A percentile compares a stretch with the other conserved stretches of the same genome.
phyloP scores from a whole-genome alignment of 1,140 invertebrate genomes.

The Drosophila arizonae region DNA sequence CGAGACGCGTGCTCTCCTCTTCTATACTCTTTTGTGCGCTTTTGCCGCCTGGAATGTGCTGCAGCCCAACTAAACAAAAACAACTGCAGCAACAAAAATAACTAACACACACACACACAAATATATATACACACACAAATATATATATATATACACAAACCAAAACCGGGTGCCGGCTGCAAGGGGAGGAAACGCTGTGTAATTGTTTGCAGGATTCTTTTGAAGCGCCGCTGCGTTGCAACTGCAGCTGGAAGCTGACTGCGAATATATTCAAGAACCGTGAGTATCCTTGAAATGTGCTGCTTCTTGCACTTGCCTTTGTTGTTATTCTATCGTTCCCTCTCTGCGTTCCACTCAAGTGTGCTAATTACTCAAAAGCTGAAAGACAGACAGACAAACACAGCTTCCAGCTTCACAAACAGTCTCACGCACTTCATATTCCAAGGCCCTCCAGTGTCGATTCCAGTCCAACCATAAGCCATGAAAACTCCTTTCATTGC shows the following conservation, averaged over 20 bases:
- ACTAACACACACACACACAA: slow-evolving; percentile 40
- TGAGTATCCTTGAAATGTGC: slow-evolving; percentile 65
- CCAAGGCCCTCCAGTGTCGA: slow-evolving; percentile 67
- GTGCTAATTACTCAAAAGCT: slow-evolving; percentile 62
- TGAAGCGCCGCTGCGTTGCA: slow-evolving; percentile 27
- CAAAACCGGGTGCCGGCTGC: slow-evolving; percentile 43
- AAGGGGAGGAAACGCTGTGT: slow-evolving; percentile 70
- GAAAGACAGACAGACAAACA: slow-evolving; percentile 33
- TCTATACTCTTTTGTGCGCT: slow-evolving; percentile 56
- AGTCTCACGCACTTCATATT: slow-evolving; percentile 25
- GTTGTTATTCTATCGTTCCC: slow-evolving; percentile 11
- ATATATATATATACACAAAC: slow-evolving; percentile 36
- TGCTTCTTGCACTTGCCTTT: slow-evolving; percentile 23
- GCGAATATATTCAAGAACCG: slow-evolving; percentile 50
- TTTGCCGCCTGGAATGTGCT: slow-evolving; percentile 54
- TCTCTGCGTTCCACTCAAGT: slow-evolving; percentile 41
- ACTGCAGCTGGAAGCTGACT: slow-evolving; percentile 28
- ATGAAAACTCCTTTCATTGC: slow-evolving; percentile 72
- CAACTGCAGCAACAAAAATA: slow-evolving; percentile 41
- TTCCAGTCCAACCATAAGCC: slow-evolving; percentile 55
- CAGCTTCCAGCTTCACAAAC: slow-evolving; percentile 47
- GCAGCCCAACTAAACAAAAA: slow-evolving; percentile 35
- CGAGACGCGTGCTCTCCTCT: slow-evolving; percentile 31
- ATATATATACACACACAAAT: slow-evolving; percentile 19
- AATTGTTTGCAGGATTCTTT: slow-evolving; percentile 63